phyloP scores from a whole-genome alignment of 2,888 invertebrate genomes.

The Andrena marginata region DNA sequence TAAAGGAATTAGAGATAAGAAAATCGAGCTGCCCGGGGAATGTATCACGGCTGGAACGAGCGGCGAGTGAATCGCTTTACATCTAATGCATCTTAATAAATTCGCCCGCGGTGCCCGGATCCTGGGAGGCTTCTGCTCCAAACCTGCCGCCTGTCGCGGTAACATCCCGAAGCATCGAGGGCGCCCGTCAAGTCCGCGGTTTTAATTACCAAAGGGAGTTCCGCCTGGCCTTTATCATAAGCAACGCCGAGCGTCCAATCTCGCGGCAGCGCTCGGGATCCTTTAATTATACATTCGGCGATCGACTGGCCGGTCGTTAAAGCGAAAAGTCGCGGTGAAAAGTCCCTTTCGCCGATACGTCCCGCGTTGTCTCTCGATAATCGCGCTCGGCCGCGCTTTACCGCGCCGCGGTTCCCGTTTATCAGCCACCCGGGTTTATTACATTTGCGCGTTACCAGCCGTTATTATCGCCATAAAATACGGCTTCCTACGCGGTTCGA shows the following conservation, averaged over 20 bases:
- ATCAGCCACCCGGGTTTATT: conserved; percentile 11
- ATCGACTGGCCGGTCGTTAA: too few species aligned
- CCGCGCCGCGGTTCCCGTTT: background rate
- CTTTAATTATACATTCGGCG: too few species aligned
- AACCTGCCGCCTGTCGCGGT: too few species aligned
- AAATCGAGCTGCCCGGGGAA: conserved; percentile 12
- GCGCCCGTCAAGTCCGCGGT: too few species aligned
- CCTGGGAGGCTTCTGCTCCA: too few species aligned
- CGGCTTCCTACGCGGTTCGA: conserved; percentile 39
- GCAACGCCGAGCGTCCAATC: too few species aligned
- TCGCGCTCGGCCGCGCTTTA: background rate
- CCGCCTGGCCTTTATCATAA: too few species aligned
- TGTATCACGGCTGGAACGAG: conserved; percentile 1
- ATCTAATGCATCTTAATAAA: conserved; percentile 30
- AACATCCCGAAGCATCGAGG: too few species aligned
- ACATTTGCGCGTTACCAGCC: conserved; percentile 22
- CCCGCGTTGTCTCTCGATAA: background rate
- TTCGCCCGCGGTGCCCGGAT: background rate
- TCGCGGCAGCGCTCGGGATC: too few species aligned
- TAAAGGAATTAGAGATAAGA: conserved; percentile 26
- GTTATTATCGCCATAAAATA: conserved; percentile 51
- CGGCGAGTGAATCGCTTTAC: conserved; percentile 1
- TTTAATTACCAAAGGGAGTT: too few species aligned
- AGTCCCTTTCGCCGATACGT: background rate
- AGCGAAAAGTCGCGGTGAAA: background rate